These are phyloP conservation scores for Drosophila prolongata DNA, from an alignment of 2,888 invertebrate genomes.

Conservation along the genomic window DNA sequence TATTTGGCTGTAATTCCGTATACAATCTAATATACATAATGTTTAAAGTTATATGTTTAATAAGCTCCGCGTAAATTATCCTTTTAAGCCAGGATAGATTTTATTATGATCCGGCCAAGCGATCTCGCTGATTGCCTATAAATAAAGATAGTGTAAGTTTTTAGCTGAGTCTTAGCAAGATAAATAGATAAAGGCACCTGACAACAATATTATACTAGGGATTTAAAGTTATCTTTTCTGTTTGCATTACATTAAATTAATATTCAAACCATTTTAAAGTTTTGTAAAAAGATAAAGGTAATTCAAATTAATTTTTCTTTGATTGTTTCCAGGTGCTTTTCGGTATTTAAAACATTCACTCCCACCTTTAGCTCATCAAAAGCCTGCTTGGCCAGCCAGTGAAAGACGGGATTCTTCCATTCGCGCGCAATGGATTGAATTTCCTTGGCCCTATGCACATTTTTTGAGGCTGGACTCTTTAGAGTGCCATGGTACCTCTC, in stretches of 20 bases:
- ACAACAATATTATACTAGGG: background rate
- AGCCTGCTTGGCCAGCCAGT: constrained; percentile 61
- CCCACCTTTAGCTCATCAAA: constrained; percentile 61
- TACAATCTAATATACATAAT: constrained; percentile 3
- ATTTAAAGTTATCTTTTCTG: no score
- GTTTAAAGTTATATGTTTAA: background rate
- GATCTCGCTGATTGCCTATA: constrained; percentile 59
- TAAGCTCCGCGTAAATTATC: background rate
- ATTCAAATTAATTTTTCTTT: no score
- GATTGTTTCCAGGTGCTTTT: background rate
- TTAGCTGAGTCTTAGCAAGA: background rate
- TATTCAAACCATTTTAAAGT: background rate
- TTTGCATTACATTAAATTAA: no score
- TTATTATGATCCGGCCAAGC: constrained; percentile 55
- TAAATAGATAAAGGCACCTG: background rate
- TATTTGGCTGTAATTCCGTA: constrained; percentile 8
- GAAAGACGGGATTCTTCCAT: constrained; percentile 55
- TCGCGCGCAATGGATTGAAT: background rate
- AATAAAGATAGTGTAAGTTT: constrained; percentile 1
- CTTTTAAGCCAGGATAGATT: constrained; percentile 33
- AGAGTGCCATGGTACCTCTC: constrained; percentile 34
- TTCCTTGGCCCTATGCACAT: constrained; percentile 1
- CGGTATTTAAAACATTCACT: background rate
- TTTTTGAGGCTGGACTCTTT: background rate
- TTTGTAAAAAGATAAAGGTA: background rate